Base-by-base conservation (phyloP, 2,113 vertebrate species). In the Gorilla gorilla region DNA sequence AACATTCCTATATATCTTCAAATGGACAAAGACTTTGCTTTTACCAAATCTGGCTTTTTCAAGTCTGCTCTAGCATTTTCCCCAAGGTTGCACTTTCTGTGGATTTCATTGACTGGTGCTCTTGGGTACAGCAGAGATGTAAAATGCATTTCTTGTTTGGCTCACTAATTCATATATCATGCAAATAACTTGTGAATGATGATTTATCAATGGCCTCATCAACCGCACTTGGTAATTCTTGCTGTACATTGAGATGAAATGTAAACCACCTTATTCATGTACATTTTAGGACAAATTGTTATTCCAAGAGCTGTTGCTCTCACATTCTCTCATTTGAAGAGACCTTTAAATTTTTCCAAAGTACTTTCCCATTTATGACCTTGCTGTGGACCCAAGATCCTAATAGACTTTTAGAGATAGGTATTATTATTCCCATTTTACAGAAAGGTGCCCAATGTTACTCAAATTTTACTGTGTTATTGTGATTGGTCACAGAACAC, bases 331-430 rank as follows among this genome's bases (percentile, higher is more conserved):
- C 61, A 84, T 75, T 75, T 85, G 85, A 85, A 79, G 61, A 92
- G 66, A 86, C 4, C n/a, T 94, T 93, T 84, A 87, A 8, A 59
- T 92, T 94, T 94, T 79, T 90, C 76, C 45, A 43, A 78, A 94
- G 18, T 50, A 30, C 43, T 78, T 79, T 75, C 8, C 0, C 50
- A 45, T 50, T 66, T 81, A 12, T 94, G 78, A 50, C 73, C 70
- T 94, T 73, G 55, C 43, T 79, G 68, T 45, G 79, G 43, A 93
- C 45, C 68, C 50, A 55, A 90, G 25, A 70, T 79, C 55, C 78
- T 50, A 70, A 90, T 2, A 95, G 38, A 81, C 52, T 35, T 90
- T 88, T 59, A 70, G 32, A 78, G 38, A 6, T 27, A 52, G 17
- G 10, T 61, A 38, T 48, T 22, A 50, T 57, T 59, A 61, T 57